A percentile compares a stretch with the other conserved stretches of the same genome.
phyloP scores from a whole-genome alignment of 2,113 vertebrate genomes.

The Paradisaea rubra region DNA sequence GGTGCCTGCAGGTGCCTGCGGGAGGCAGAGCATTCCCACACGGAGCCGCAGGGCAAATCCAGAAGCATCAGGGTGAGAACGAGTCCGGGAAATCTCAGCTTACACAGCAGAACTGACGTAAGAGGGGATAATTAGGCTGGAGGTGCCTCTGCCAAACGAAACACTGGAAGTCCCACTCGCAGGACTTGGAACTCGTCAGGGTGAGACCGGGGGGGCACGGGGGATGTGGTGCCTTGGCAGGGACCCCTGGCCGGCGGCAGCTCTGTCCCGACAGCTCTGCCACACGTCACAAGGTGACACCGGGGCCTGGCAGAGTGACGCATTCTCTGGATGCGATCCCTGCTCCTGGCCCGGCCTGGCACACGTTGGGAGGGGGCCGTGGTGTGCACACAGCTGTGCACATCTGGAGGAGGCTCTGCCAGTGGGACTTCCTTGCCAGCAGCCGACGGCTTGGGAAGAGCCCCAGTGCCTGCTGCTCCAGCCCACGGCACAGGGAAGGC shows the following conservation, averaged over 20 bases:
- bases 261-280: not conserved
- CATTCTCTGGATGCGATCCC: not conserved
- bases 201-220: not conserved
- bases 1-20: not conserved
- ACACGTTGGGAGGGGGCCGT: rapidly evolving
- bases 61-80: slow-evolving; percentile 33
- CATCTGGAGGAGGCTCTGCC: slow-evolving; percentile 1
- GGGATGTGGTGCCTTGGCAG: not conserved
- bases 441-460: not conserved
- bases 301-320: rapidly evolving
- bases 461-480: not conserved
- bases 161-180: not conserved
- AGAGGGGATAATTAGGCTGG: not conserved
- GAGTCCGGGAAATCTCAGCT: slow-evolving; percentile 29
- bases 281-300: not conserved
- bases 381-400: not conserved
- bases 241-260: not conserved
- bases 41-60: not conserved
- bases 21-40: not conserved
- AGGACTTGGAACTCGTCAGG: not conserved
- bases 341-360: not conserved
- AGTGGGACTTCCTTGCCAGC: not conserved
- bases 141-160: slow-evolving; percentile 48
- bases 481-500: not conserved
- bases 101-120: slow-evolving; percentile 9